These are phyloP conservation scores for Drosophila fulvimacula DNA, from an alignment of 2,888 invertebrate species.

Conservation along the genomic window DNA sequence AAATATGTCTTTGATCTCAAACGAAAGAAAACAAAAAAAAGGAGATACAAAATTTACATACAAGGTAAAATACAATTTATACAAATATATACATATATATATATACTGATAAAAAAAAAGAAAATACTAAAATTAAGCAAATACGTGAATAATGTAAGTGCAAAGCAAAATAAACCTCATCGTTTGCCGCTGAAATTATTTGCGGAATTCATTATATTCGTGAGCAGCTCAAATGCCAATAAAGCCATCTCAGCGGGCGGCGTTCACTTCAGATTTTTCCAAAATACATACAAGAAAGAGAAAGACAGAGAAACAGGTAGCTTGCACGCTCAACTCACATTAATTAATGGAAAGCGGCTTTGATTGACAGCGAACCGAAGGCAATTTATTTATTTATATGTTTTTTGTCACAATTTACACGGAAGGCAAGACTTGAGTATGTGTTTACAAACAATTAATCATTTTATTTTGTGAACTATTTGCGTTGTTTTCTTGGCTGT, in stretches of 20 bases:
- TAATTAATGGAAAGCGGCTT: conserved; percentile 33
- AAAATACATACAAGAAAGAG: conserved; percentile 17
- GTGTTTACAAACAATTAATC: conserved; percentile 1
- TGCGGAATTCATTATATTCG: conserved; percentile 32
- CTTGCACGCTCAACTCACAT: conserved; percentile 30
- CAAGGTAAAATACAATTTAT: conserved; percentile 32
- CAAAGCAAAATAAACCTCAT: conserved; percentile 54
- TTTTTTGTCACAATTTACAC: conserved; percentile 23
- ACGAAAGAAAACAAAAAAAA: conserved; percentile 36
- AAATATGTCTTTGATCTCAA: conserved; percentile 81
- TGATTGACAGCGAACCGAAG: conserved; percentile 30
- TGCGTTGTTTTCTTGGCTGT: too few species aligned
- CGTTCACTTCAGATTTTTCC: conserved; percentile 38
- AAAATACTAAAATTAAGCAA: conserved; percentile 50
- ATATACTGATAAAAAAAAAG: conserved; percentile 7
- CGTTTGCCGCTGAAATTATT: conserved; percentile 50
- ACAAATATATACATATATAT: conserved; percentile 11
- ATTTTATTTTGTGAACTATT: background rate
- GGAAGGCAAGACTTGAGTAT: background rate
- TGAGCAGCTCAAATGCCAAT: conserved; percentile 33
- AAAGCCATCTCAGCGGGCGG: conserved; percentile 28
- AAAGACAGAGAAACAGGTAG: background rate
- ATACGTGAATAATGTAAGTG: conserved; percentile 58
- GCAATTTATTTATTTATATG: conserved; percentile 5
- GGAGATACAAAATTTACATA: conserved; percentile 40